Evolutionary conservation across 2,888 invertebrate species (phyloP).

Genomic region (Cephalotes varians): DNA sequence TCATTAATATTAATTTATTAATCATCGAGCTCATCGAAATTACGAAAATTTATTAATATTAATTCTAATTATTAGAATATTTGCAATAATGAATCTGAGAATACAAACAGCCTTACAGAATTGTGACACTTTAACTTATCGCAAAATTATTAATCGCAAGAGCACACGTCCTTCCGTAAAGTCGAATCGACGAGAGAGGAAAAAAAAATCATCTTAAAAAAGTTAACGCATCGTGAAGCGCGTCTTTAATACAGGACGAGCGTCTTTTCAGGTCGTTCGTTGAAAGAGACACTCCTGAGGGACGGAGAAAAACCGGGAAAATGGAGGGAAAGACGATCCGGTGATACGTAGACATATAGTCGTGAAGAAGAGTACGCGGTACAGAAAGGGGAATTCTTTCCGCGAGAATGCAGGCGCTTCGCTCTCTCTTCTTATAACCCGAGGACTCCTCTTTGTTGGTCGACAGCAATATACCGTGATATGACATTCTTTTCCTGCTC

Average conservation of each 20-base stretch:
- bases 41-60: no score
- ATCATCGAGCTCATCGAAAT: no score
- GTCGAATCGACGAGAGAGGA: neutral
- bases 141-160: slow-evolving; percentile 21
- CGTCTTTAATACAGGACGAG: slow-evolving; percentile 39
- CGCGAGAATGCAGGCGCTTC: slow-evolving; percentile 56
- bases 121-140: neutral
- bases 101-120: neutral
- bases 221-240: slow-evolving; percentile 50
- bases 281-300: slow-evolving; percentile 45
- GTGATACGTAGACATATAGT: slow-evolving; percentile 53
- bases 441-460: slow-evolving; percentile 64
- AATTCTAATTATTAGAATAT: neutral
- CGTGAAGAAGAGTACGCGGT: slow-evolving; percentile 21
- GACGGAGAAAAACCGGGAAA: slow-evolving; percentile 47
- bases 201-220: slow-evolving; percentile 30
- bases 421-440: slow-evolving; percentile 58
- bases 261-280: slow-evolving; percentile 48
- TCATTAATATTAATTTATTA: no score
- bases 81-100: neutral
- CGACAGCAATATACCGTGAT: slow-evolving; percentile 63
- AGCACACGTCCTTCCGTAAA: slow-evolving; percentile 5
- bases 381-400: slow-evolving; percentile 57
- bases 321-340: slow-evolving; percentile 49
- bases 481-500: slow-evolving; percentile 59